These are phyloP conservation scores for Leptopilina clavipes DNA, from an alignment of 1,140 invertebrate genomes.

Conservation along the genomic window DNA sequence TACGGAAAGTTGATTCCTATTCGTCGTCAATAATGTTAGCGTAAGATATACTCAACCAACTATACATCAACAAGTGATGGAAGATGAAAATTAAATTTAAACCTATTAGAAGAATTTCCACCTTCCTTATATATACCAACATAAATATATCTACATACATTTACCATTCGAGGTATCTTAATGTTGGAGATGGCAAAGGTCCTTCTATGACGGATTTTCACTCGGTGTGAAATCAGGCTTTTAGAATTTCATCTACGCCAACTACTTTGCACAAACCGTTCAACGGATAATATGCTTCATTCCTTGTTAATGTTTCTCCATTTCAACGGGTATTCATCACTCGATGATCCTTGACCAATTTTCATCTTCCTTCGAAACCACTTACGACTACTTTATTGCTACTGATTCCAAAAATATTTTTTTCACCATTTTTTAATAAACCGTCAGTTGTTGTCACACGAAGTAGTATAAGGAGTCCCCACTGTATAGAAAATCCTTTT, in stretches of 20 bases:
- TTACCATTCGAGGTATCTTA: not conserved
- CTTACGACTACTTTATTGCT: too few species aligned
- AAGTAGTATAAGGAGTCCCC: too few species aligned
- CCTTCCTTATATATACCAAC: not conserved
- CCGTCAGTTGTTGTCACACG: too few species aligned
- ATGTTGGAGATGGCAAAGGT: slow-evolving; percentile 3
- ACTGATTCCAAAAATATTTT: not conserved
- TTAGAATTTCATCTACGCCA: slow-evolving; percentile 1
- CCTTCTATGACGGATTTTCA: slow-evolving; percentile 16
- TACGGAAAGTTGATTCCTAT: slow-evolving; percentile 6
- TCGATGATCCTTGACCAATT: not conserved
- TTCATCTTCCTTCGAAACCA: not conserved
- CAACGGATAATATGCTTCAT: not conserved
- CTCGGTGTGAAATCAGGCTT: slow-evolving; percentile 12
- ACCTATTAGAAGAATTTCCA: not conserved
- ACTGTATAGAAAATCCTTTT: too few species aligned
- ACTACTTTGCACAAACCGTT: not conserved
- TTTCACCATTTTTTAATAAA: not conserved
- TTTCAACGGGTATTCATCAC: slow-evolving; percentile 7
- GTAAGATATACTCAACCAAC: not conserved
- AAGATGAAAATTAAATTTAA: slow-evolving; percentile 28
- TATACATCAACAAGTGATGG: too few species aligned
- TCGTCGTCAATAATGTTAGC: slow-evolving; percentile 5
- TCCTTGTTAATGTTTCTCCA: not conserved
- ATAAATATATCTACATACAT: not conserved